phyloP scores from a whole-genome alignment of 1,140 invertebrate species.

The Mesaphorura yosii region DNA sequence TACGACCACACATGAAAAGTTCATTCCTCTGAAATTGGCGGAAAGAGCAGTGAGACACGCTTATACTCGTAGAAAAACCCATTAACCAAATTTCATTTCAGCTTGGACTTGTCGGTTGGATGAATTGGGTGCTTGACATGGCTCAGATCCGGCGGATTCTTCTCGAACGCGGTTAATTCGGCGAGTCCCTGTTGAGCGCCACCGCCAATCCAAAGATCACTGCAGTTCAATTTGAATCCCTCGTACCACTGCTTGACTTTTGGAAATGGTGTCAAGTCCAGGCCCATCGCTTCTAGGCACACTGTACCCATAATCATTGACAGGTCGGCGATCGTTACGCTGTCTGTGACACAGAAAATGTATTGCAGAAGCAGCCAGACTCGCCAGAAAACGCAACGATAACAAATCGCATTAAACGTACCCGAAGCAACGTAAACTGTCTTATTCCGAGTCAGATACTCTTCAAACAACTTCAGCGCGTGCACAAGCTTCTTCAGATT shows the following conservation, averaged over 20 bases:
- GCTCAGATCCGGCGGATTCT: constrained; percentile 25
- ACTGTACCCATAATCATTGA: constrained; percentile 22
- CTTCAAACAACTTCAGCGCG: constrained; percentile 54
- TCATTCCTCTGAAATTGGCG: constrained; percentile 3
- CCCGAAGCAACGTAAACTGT: constrained; percentile 50
- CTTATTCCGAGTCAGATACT: constrained; percentile 47
- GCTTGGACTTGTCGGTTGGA: constrained; percentile 13
- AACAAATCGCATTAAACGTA: constrained; percentile 28
- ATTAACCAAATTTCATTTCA: constrained; percentile 10
- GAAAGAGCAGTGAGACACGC: not conserved
- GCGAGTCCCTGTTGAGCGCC: constrained; percentile 19
- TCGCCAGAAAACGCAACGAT: too few relatives aligned
- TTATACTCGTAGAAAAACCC: constrained; percentile 8
- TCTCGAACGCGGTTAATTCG: constrained; percentile 21
- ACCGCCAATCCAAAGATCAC: constrained; percentile 13
- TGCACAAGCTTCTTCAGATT: constrained; percentile 53
- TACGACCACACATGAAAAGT: too few relatives aligned
- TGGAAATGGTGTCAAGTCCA: constrained; percentile 17
- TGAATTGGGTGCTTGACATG: constrained; percentile 26
- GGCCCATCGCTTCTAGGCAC: constrained; percentile 21
- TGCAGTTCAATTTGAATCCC: constrained; percentile 13
- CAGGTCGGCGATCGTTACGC: constrained; percentile 25
- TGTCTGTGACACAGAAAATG: constrained; percentile 9
- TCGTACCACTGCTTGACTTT: constrained; percentile 13
- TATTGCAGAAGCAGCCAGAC: not conserved